phyloP scores from a whole-genome alignment of 2,888 invertebrate species.

The Tryphoninae sp. region DNA sequence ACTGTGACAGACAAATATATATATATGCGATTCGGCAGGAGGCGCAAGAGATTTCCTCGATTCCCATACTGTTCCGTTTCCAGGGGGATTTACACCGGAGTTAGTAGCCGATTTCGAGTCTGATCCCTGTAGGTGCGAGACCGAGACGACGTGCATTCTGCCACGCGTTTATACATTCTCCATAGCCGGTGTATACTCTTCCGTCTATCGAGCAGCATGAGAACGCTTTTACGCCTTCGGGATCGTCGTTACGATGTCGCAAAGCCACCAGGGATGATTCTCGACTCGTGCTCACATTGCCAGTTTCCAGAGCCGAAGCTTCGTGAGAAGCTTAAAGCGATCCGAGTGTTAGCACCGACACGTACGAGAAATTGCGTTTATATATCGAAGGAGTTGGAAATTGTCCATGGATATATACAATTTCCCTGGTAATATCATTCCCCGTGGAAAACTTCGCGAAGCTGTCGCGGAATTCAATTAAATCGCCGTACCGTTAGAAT shows the following conservation, averaged over 20 bases:
- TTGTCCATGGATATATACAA: neutral
- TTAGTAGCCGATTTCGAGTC: slow-evolving; percentile 58
- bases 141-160: slow-evolving; percentile 41
- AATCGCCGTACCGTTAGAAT: neutral
- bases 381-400: neutral
- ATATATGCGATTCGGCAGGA: slow-evolving; percentile 37
- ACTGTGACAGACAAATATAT: neutral
- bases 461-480: neutral
- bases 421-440: neutral
- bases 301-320: slow-evolving; percentile 29
- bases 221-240: slow-evolving; percentile 30
- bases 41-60: slow-evolving; percentile 40
- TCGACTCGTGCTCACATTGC: slow-evolving; percentile 14
- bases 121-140: slow-evolving; percentile 48
- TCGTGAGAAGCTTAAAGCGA: slow-evolving; percentile 17
- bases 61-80: slow-evolving; percentile 27
- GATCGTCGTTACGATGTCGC: slow-evolving; percentile 52
- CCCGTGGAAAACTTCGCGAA: neutral
- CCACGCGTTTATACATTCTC: neutral
- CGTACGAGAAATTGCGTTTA: slow-evolving; percentile 3
- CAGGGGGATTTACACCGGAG: slow-evolving; percentile 51
- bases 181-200: neutral
- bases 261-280: slow-evolving; percentile 49
- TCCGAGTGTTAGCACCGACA: neutral
- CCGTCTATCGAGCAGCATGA: slow-evolving; percentile 22